phyloP scores from a whole-genome alignment of 2,797 vertebrate species.

The Sus cebifrons region DNA sequence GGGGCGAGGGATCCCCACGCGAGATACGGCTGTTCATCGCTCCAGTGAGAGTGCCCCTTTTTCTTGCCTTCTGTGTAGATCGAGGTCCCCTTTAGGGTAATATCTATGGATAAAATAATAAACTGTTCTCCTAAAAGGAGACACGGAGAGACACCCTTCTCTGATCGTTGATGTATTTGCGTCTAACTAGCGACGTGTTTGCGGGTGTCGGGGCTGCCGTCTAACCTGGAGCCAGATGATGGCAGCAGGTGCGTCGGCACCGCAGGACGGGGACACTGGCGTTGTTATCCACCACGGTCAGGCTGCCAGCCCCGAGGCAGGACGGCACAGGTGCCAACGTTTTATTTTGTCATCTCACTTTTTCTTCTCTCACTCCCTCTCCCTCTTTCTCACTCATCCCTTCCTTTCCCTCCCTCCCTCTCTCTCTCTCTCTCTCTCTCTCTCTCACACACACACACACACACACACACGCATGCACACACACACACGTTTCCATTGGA shows the following conservation, averaged over 20 bases:
- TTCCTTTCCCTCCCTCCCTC: neutral
- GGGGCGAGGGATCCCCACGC: fast-evolving
- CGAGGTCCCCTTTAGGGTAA: neutral
- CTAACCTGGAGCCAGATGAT: neutral
- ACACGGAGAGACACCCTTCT: neutral
- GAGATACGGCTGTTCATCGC: fast-evolving
- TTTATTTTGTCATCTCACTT: too few species aligned
- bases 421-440: neutral
- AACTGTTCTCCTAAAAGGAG: neutral
- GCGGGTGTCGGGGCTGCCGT: fast-evolving
- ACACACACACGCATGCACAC: neutral
- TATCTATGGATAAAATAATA: neutral
- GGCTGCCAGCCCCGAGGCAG: neutral
- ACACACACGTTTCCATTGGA: neutral
- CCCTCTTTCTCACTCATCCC: neutral
- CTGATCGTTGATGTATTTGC: fast-evolving
- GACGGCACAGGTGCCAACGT: too few species aligned
- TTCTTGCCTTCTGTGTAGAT: neutral
- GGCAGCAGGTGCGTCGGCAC: fast-evolving
- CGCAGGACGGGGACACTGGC: neutral
- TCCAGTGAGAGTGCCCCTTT: neutral
- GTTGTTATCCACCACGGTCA: fast-evolving
- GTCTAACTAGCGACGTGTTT: fast-evolving
- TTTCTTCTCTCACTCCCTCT: too few species aligned
- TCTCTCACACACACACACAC: neutral